These are phyloP conservation scores for Crocidura indochinensis DNA, from an alignment of 2,797 vertebrate species.

Conservation along the genomic window DNA sequence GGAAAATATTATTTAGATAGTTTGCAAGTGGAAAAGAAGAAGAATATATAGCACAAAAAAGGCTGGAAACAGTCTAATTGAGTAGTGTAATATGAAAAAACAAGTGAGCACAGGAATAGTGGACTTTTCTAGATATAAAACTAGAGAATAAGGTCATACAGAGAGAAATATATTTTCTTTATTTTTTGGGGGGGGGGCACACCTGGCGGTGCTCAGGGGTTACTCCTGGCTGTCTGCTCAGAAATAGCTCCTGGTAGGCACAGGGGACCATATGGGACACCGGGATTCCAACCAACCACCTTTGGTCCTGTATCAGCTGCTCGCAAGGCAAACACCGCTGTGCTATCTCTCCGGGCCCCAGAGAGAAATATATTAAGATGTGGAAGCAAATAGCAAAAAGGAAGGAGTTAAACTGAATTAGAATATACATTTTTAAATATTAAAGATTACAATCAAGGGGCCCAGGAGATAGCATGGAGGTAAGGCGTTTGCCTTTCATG, in stretches of 20 bases:
- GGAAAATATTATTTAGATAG: neutral
- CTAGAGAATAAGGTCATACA: neutral
- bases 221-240: too few relatives aligned
- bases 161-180: neutral
- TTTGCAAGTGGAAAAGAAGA: neutral
- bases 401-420: neutral
- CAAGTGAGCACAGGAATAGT: neutral
- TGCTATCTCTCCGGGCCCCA: too few relatives aligned
- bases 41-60: neutral
- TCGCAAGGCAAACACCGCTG: too few relatives aligned
- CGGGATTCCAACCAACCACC: too few relatives aligned
- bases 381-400: neutral
- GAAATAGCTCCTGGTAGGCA: too few relatives aligned
- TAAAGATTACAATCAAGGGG: neutral
- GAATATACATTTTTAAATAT: too few relatives aligned
- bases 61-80: rapidly evolving
- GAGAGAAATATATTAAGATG: neutral
- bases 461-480: too few relatives aligned
- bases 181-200: too few relatives aligned
- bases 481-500: too few relatives aligned
- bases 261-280: too few relatives aligned
- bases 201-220: too few relatives aligned
- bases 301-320: too few relatives aligned
- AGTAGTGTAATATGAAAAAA: neutral
- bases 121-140: neutral